Percentiles rank a stretch among this genome's conserved stretches.
These are phyloP conservation scores for Muschampia plurimacula DNA, from an alignment of 2,888 invertebrate species.

Conservation along the genomic window DNA sequence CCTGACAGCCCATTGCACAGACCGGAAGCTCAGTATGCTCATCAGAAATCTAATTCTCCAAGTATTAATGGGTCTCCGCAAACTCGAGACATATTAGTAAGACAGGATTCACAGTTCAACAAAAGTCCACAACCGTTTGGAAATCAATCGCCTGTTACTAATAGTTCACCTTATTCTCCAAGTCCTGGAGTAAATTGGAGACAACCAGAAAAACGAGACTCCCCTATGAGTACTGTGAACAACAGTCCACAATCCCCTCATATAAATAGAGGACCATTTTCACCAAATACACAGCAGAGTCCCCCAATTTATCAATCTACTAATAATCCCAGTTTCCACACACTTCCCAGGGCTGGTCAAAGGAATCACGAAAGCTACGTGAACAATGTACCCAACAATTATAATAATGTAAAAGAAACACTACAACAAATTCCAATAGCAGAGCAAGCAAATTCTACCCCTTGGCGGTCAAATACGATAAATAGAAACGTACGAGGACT, in stretches of 20 bases:
- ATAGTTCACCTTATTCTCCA: slow-evolving; percentile 71
- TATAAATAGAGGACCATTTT: slow-evolving; percentile 64
- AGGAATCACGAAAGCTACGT: slow-evolving; percentile 61
- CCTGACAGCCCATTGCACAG: slow-evolving; percentile 79
- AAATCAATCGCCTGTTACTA: slow-evolving; percentile 66
- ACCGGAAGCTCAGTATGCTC: slow-evolving; percentile 80
- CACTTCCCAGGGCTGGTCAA: slow-evolving; percentile 69
- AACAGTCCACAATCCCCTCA: slow-evolving; percentile 62
- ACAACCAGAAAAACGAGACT: slow-evolving; percentile 77
- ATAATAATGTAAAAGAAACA: slow-evolving; percentile 55
- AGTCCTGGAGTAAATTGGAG: slow-evolving; percentile 79
- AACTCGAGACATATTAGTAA: slow-evolving; percentile 72
- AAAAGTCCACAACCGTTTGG: slow-evolving; percentile 80
- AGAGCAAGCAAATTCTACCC: slow-evolving; percentile 60
- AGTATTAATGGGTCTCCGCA: slow-evolving; percentile 66
- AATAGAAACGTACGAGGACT: slow-evolving; percentile 66
- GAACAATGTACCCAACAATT: slow-evolving; percentile 56
- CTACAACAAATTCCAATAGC: slow-evolving; percentile 56
- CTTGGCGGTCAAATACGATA: slow-evolving; percentile 75
- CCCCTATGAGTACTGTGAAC: slow-evolving; percentile 60
- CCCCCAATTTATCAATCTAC: slow-evolving; percentile 61
- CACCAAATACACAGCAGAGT: slow-evolving; percentile 61
- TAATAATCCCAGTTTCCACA: slow-evolving; percentile 66
- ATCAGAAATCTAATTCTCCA: slow-evolving; percentile 69
- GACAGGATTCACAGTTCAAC: slow-evolving; percentile 83